Evolutionary conservation across 2,113 vertebrate species (phyloP).

Genomic region (Globicephala melas): DNA sequence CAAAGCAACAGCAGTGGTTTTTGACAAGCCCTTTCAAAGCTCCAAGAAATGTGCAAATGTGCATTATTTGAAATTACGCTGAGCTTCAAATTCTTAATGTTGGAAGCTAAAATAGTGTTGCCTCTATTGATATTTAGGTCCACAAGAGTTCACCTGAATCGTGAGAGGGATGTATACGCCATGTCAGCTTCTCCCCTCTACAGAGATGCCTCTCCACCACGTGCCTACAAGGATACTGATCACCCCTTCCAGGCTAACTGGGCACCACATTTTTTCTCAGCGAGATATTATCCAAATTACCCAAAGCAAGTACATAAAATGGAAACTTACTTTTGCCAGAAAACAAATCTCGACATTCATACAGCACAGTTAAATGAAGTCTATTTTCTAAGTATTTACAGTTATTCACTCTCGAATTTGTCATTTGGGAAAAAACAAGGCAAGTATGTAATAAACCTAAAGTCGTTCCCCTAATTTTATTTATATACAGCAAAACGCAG

Average conservation of each 20-base stretch:
- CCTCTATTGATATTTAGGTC: neutral
- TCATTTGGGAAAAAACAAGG: neutral
- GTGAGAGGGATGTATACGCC: neutral
- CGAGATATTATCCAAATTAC: neutral
- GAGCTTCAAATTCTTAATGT: neutral
- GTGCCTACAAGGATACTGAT: neutral
- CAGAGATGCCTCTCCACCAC: neutral
- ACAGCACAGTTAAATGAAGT: neutral
- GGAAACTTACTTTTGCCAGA: neutral
- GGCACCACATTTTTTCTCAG: neutral
- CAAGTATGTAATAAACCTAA: neutral
- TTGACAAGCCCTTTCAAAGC: slow-evolving; percentile 53
- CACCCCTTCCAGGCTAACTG: neutral
- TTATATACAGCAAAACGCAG: neutral
- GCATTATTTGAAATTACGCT: neutral
- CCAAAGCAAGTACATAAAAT: neutral
- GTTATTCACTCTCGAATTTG: neutral
- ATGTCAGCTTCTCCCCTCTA: neutral
- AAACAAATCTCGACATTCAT: neutral
- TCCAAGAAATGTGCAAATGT: neutral
- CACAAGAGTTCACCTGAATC: neutral
- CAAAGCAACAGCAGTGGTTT: neutral
- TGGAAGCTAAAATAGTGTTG: neutral
- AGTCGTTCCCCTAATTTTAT: neutral
- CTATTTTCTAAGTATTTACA: neutral